phyloP scores from a whole-genome alignment of 2,113 vertebrate species.

The Hyaena hyaena region DNA sequence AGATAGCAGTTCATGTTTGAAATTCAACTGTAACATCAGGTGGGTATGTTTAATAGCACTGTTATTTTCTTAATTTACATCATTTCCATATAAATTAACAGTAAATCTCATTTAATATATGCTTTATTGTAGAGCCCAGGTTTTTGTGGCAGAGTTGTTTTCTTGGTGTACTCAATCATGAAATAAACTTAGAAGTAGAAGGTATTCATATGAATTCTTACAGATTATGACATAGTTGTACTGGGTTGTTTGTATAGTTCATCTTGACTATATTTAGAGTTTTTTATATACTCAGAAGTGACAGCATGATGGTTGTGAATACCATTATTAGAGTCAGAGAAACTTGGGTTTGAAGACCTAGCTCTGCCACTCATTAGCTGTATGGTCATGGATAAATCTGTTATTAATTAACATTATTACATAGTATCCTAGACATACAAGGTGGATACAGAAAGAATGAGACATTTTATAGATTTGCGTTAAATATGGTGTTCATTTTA shows the following conservation, averaged over 20 bases:
- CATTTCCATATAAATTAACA: background rate
- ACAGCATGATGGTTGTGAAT: background rate
- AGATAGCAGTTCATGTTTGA: constrained; percentile 3
- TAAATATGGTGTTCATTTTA: background rate
- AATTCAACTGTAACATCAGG: constrained; percentile 12
- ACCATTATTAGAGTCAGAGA: background rate
- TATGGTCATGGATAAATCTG: background rate
- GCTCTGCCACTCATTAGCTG: background rate
- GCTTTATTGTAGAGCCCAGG: background rate
- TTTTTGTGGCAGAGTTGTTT: constrained; percentile 6
- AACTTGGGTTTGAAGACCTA: background rate
- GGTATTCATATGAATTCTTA: background rate
- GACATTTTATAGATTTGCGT: background rate
- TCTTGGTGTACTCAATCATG: background rate
- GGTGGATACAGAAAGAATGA: background rate
- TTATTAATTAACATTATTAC: constrained; percentile 8
- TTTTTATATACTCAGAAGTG: background rate
- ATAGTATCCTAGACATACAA: background rate
- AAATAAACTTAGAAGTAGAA: constrained; percentile 26
- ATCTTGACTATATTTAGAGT: background rate
- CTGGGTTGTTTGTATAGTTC: background rate
- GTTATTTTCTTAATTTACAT: background rate
- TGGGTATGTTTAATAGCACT: constrained; percentile 45
- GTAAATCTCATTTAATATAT: constrained; percentile 4
- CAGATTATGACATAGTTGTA: background rate